Conservation (phyloP, 2,888 invertebrate genomes). For the Colletes collaris region DNA sequence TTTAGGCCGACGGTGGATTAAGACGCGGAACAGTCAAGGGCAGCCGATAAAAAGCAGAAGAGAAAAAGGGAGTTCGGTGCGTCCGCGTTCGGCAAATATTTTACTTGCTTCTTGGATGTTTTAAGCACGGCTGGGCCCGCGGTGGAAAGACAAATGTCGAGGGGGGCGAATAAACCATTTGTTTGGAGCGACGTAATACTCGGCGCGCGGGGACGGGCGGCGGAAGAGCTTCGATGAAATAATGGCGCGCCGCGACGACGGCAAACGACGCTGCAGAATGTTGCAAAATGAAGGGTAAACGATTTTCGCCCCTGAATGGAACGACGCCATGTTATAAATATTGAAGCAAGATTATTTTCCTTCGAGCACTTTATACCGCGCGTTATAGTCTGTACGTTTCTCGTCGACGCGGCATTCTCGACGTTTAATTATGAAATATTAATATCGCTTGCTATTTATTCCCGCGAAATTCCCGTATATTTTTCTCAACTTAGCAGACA, state of each 20-base stretch:
- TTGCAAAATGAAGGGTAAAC: no score
- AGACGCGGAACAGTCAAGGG: constrained; percentile 49
- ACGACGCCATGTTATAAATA: no score
- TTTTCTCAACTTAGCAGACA: no score
- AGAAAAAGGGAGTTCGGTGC: constrained; percentile 15
- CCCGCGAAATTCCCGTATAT: no score
- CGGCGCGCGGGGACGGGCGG: background rate
- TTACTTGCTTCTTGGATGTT: constrained; percentile 67
- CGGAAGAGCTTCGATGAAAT: constrained; percentile 45
- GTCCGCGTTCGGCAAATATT: constrained; percentile 67
- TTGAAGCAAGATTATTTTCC: no score
- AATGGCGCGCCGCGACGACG: constrained; percentile 23
- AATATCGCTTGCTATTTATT: no score
- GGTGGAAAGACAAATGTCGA: constrained; percentile 64
- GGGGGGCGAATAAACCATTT: constrained; percentile 57
- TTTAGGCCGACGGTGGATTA: constrained; percentile 59
- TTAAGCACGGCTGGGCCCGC: constrained; percentile 57
- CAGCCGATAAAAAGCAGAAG: constrained; percentile 25
- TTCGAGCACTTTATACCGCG: no score
- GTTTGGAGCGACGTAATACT: constrained; percentile 51
- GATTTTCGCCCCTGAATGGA: no score
- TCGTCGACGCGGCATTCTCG: no score
- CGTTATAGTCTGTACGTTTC: no score
- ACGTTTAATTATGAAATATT: no score
- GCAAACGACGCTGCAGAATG: background rate